Evolutionary conservation across 2,888 invertebrate species (phyloP).

Genomic region (Drosophila sordidapex): DNA sequence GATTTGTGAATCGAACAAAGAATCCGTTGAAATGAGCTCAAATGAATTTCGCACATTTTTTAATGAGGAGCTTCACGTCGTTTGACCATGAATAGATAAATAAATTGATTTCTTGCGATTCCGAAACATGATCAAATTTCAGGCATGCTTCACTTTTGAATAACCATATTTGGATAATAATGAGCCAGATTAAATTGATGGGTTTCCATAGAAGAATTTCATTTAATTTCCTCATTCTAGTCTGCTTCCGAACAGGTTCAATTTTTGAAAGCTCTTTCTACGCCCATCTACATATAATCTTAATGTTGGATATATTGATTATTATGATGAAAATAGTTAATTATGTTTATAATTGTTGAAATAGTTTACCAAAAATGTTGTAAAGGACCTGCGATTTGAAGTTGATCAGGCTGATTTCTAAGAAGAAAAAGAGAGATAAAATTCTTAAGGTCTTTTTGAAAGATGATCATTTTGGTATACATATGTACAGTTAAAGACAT

Average conservation of each 20-base stretch:
- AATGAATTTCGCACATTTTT: background rate
- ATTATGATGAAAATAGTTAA: background rate
- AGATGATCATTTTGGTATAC: background rate
- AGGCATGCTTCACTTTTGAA: background rate
- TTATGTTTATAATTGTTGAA: slow-evolving; percentile 1
- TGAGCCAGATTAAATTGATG: background rate
- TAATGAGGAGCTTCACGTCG: too few species aligned
- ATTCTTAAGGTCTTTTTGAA: slow-evolving; percentile 12
- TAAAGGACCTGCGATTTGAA: slow-evolving; percentile 15
- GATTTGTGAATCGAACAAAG: slow-evolving; percentile 1
- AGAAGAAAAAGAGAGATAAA: slow-evolving; percentile 8
- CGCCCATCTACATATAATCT: background rate
- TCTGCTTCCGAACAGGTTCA: background rate
- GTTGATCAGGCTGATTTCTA: slow-evolving; percentile 5
- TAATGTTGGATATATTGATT: background rate
- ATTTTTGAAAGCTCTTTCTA: background rate
- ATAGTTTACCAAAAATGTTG: slow-evolving; percentile 11
- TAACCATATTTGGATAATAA: background rate
- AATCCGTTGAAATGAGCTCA: background rate
- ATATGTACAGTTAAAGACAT: background rate
- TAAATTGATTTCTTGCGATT: slow-evolving; percentile 10
- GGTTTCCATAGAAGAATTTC: background rate
- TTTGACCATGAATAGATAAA: background rate
- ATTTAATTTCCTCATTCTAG: background rate
- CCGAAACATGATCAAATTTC: background rate